A percentile compares a stretch with the other conserved stretches of the same genome.
Evolutionary conservation across 2,797 vertebrate genomes (phyloP).

Genomic region (Chiloscyllium punctatum): DNA sequence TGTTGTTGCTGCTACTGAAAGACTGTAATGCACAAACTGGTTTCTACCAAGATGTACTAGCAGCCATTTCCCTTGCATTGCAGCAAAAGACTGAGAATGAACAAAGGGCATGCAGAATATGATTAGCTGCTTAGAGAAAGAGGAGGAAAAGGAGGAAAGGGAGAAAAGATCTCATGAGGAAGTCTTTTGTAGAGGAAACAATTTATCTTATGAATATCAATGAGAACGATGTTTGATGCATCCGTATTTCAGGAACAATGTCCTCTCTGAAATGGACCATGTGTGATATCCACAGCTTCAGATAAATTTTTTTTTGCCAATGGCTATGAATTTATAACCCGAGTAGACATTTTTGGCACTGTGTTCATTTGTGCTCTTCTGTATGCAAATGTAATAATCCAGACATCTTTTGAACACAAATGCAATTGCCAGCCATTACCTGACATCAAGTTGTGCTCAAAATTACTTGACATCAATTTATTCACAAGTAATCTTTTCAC

Average conservation of each 20-base stretch:
- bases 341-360: too few relatives aligned
- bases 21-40: neutral
- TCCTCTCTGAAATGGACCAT: too few relatives aligned
- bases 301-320: neutral
- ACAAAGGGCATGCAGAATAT: neutral
- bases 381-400: too few relatives aligned
- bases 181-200: neutral
- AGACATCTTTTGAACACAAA: too few relatives aligned
- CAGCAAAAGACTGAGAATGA: neutral
- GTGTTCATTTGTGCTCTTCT: too few relatives aligned
- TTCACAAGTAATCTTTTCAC: too few relatives aligned
- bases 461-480: too few relatives aligned
- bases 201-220: neutral
- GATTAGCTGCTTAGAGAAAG: neutral
- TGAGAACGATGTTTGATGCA: neutral
- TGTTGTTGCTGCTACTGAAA: neutral
- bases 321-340: neutral
- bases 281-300: neutral
- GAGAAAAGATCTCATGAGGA: neutral
- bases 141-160: too few relatives aligned
- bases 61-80: neutral
- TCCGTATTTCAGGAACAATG: neutral
- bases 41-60: neutral
- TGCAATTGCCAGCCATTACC: too few relatives aligned
- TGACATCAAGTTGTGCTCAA: too few relatives aligned